Conservation (phyloP, 53 echinoderm and acorn worm species). For the Crossaster papposus region DNA sequence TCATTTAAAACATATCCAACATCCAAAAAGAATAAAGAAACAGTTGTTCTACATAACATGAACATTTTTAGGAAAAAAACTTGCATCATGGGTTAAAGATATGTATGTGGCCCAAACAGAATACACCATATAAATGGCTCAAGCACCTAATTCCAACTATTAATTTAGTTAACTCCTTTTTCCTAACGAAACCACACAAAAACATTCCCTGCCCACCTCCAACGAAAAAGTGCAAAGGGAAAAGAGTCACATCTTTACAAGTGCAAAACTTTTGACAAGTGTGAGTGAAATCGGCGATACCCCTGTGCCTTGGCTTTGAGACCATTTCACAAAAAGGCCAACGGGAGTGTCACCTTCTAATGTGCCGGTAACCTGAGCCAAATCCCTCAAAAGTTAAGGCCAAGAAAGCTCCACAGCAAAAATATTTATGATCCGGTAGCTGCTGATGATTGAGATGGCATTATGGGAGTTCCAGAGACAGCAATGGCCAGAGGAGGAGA, state of each 20-base stretch:
- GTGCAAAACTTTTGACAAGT: conserved; percentile 21
- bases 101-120: too few species aligned
- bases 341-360: conserved; percentile 58
- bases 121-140: too few species aligned
- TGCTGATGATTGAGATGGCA: conserved; percentile 52
- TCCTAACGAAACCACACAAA: too few species aligned
- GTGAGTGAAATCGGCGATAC: background rate
- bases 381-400: conserved; percentile 66
- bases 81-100: too few species aligned
- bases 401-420: conserved; percentile 59
- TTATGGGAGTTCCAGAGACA: conserved; percentile 52
- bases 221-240: conserved; percentile 3
- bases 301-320: conserved; percentile 32
- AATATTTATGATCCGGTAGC: conserved; percentile 66
- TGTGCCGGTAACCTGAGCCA: conserved; percentile 60
- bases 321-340: conserved; percentile 34
- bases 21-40: too few species aligned
- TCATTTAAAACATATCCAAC: too few species aligned
- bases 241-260: conserved; percentile 6
- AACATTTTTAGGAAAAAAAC: too few species aligned
- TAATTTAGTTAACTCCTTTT: too few species aligned
- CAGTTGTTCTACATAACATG: too few species aligned
- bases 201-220: background rate
- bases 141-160: too few species aligned
- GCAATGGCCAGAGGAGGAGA: conserved; percentile 30